A percentile compares a stretch with the other conserved stretches of the same genome.
These are phyloP conservation scores for Ectropis crepuscularia DNA, from an alignment of 2,888 invertebrate species.

Conservation along the genomic window DNA sequence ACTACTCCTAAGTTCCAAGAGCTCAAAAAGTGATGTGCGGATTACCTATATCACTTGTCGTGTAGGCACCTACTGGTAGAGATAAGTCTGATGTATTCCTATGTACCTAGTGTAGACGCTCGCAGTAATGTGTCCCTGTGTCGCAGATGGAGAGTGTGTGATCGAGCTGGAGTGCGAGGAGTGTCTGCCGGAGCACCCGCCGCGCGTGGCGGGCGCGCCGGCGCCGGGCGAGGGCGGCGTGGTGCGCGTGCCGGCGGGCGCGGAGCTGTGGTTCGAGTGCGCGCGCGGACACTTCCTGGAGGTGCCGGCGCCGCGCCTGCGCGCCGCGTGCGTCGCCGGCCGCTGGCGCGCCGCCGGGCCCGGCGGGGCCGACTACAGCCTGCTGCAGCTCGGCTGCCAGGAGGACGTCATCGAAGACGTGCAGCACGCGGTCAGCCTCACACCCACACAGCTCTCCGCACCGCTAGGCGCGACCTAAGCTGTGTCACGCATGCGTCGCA, in stretches of 20 bases:
- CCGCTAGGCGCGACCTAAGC: neutral
- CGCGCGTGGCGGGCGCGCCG: conserved; percentile 70
- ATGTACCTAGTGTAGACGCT: no score
- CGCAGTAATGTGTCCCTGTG: neutral
- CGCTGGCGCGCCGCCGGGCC: conserved; percentile 62
- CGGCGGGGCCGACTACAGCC: conserved; percentile 55
- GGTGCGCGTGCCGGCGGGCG: conserved; percentile 57
- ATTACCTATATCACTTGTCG: no score
- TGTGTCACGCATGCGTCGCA: no score
- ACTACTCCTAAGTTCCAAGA: no score
- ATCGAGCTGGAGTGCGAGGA: conserved; percentile 73
- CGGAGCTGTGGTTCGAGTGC: conserved; percentile 64
- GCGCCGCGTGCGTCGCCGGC: conserved; percentile 38
- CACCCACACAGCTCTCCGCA: neutral
- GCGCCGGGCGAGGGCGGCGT: conserved; percentile 50
- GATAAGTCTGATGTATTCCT: no score
- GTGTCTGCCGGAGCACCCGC: conserved; percentile 78
- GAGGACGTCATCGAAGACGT: conserved; percentile 75
- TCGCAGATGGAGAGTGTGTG: conserved; percentile 50
- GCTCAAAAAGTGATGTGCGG: neutral
- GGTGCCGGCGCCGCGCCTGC: conserved; percentile 50
- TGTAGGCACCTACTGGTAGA: no score
- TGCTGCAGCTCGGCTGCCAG: conserved; percentile 78
- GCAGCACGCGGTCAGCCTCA: conserved; percentile 60
- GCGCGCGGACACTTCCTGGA: conserved; percentile 65